phyloP scores from a whole-genome alignment of 2,888 invertebrate species.

The Drosophila barbarae region DNA sequence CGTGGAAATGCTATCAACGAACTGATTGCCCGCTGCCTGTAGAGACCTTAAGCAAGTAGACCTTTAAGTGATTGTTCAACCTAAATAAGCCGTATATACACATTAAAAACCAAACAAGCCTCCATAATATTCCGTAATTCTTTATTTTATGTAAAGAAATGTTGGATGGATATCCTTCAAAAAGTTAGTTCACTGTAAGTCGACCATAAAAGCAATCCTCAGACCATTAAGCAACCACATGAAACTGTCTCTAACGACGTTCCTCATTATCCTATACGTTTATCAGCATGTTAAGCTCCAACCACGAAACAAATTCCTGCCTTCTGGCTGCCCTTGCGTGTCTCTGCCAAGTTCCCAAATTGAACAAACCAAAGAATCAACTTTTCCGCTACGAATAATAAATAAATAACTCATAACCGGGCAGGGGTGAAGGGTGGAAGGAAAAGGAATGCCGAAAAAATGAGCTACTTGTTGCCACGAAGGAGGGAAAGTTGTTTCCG shows the following conservation, averaged over 20 bases:
- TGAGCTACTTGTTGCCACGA: constrained; percentile 38
- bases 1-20: constrained; percentile 77
- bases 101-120: not conserved
- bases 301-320: constrained; percentile 36
- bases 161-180: not conserved
- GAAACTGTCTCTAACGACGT: constrained; percentile 63
- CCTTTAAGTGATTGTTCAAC: constrained; percentile 46
- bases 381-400: constrained; percentile 55
- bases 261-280: constrained; percentile 61
- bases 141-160: not conserved
- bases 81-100: constrained; percentile 32
- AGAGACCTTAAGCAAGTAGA: constrained; percentile 54
- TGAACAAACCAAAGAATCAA: constrained; percentile 40
- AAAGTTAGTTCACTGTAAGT: constrained; percentile 8
- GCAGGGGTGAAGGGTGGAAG: constrained; percentile 15
- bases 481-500: constrained; percentile 24
- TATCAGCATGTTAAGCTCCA: constrained; percentile 43
- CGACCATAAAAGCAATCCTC: constrained; percentile 23
- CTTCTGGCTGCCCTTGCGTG: constrained; percentile 53
- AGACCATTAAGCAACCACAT: constrained; percentile 62
- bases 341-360: constrained; percentile 47
- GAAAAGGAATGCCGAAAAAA: constrained; percentile 8
- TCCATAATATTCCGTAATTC: not conserved
- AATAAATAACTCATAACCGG: constrained; percentile 66
- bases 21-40: constrained; percentile 76